Conservation (phyloP, 2,888 invertebrate species). For the Andrena bucephala region DNA sequence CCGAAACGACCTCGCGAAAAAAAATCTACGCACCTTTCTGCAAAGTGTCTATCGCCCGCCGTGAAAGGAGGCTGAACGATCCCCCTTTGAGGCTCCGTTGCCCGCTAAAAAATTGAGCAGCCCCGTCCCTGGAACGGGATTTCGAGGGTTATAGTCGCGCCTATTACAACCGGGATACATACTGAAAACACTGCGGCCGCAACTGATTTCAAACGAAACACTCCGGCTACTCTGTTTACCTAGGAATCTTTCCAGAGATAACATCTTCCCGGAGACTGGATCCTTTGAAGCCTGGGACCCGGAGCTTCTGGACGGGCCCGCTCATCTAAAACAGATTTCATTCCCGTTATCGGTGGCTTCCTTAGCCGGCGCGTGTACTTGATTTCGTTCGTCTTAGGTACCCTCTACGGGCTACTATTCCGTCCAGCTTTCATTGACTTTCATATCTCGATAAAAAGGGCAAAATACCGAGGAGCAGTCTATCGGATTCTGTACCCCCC, state of each 20-base stretch:
- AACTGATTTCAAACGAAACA: neutral
- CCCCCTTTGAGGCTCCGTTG: conserved; percentile 33
- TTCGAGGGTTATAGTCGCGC: conserved; percentile 38
- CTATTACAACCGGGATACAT: conserved; percentile 17
- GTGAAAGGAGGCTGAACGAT: conserved; percentile 51
- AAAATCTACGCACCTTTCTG: conserved; percentile 73
- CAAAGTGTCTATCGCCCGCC: conserved; percentile 56
- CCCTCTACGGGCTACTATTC: no score
- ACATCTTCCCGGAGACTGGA: no score
- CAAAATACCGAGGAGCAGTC: no score
- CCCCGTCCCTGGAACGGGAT: conserved; percentile 39
- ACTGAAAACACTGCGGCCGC: neutral
- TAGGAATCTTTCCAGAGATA: no score
- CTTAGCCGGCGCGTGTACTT: neutral
- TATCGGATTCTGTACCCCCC: no score
- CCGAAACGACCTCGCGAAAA: conserved; percentile 70
- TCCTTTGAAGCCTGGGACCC: no score
- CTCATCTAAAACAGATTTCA: neutral
- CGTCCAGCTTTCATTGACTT: no score
- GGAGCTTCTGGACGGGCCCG: neutral
- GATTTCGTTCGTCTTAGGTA: neutral
- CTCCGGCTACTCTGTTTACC: no score
- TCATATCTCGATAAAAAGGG: no score
- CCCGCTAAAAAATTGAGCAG: conserved; percentile 64
- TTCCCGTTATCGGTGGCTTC: conserved; percentile 6